Conservation (phyloP, 2,797 vertebrate species). For the Arremon brunneinucha region DNA sequence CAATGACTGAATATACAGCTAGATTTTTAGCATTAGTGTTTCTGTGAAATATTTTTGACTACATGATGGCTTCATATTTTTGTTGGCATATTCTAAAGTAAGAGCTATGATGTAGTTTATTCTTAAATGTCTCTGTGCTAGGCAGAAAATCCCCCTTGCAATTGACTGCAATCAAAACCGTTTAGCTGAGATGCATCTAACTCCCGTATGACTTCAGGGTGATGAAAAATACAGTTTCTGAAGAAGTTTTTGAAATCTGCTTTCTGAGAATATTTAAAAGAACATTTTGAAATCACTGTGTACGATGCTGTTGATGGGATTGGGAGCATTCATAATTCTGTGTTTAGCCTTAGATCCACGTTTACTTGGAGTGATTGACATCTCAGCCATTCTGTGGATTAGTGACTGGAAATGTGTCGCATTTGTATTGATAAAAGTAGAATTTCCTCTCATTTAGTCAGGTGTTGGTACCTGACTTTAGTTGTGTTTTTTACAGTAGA, state of each 20-base stretch:
- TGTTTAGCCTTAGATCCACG: not conserved
- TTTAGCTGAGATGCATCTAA: not conserved
- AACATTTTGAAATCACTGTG: not conserved
- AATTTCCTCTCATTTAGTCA: not conserved
- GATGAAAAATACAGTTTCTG: not conserved
- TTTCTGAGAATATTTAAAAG: not conserved
- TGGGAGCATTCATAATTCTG: accelerated
- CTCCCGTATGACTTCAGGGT: not conserved
- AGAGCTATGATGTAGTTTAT: not conserved
- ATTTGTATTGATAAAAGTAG: not conserved
- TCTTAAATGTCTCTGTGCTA: not conserved
- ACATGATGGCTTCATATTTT: not conserved
- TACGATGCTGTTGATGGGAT: not conserved
- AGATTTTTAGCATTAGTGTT: constrained; percentile 2
- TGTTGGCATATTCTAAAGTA: not conserved
- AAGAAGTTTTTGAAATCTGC: constrained; percentile 4
- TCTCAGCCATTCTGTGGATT: not conserved
- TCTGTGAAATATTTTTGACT: constrained; percentile 27
- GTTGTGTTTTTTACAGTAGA: not conserved
- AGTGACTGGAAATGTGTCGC: not conserved
- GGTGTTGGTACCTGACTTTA: not conserved
- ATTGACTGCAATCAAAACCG: not conserved
- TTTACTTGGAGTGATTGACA: not conserved
- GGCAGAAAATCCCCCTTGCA: not conserved
- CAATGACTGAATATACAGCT: not conserved